Conservation (phyloP, 2,113 vertebrate species). For the Petrocephalus microphthalmus region DNA sequence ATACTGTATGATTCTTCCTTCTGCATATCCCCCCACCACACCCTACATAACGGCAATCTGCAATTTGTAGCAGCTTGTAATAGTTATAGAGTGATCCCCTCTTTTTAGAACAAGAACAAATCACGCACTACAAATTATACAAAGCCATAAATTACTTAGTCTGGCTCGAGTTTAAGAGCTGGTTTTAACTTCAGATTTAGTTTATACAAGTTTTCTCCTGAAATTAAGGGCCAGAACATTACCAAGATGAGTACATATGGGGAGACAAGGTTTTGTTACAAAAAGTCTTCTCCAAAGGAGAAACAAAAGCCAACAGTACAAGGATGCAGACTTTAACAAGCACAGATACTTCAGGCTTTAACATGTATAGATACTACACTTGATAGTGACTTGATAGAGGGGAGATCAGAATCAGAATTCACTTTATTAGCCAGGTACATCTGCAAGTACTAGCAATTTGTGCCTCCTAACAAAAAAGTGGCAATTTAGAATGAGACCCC, state of each 20-base stretch:
- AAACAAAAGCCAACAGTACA: background rate
- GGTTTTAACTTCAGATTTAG: background rate
- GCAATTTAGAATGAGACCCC: background rate
- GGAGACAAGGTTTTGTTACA: background rate
- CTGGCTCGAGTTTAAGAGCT: background rate
- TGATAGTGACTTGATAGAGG: background rate
- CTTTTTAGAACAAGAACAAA: background rate
- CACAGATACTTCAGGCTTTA: background rate
- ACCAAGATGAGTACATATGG: background rate
- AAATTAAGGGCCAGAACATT: constrained; percentile 2
- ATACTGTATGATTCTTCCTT: background rate
- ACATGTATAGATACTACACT: too few species aligned
- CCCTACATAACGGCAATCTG: background rate
- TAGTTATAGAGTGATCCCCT: background rate
- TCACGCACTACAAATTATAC: background rate
- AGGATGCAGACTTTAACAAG: background rate
- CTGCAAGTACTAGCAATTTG: background rate
- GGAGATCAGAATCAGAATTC: background rate
- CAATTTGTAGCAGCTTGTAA: constrained; percentile 15
- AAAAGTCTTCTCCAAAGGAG: background rate
- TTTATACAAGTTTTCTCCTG: background rate
- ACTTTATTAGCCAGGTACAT: background rate
- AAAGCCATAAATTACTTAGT: background rate
- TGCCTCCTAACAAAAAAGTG: background rate
- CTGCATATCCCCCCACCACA: background rate